Percentiles rank a stretch among this genome's conserved stretches.
These are phyloP conservation scores for Colletes collaris DNA, from an alignment of 2,888 invertebrate genomes.

Conservation along the genomic window DNA sequence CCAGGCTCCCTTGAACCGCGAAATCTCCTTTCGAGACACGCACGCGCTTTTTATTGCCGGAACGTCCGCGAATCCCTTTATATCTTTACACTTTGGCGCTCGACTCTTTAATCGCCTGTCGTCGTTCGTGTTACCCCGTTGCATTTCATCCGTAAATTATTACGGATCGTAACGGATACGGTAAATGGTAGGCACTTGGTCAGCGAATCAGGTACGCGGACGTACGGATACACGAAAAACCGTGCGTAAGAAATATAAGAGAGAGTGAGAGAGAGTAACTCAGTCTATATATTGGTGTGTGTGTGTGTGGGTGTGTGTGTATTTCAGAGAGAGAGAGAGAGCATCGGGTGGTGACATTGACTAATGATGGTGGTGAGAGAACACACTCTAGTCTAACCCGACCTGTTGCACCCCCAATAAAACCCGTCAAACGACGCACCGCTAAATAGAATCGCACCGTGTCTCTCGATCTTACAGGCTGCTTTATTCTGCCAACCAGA, in stretches of 20 bases:
- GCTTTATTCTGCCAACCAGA: constrained; percentile 64
- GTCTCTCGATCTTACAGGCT: constrained; percentile 75
- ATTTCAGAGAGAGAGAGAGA: constrained; percentile 46
- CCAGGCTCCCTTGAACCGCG: constrained; percentile 21
- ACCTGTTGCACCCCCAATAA: constrained; percentile 83
- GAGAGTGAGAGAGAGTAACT: constrained; percentile 45
- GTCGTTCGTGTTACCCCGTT: background rate
- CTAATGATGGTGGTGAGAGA: constrained; percentile 83
- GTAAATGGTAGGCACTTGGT: constrained; percentile 55
- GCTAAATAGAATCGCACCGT: constrained; percentile 80
- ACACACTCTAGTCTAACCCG: constrained; percentile 82
- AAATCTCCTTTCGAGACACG: constrained; percentile 24
- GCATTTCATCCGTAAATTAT: background rate
- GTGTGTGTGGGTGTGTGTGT: background rate
- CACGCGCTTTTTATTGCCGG: background rate
- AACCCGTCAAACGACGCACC: constrained; percentile 80
- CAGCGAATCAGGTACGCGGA: constrained; percentile 44
- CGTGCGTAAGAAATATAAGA: constrained; percentile 48
- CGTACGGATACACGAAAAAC: constrained; percentile 47
- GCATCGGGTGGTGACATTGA: constrained; percentile 81
- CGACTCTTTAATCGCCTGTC: too few relatives aligned
- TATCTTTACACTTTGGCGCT: too few relatives aligned
- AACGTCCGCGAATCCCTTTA: background rate
- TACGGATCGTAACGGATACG: constrained; percentile 73
- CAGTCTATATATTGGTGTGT: too few relatives aligned